Evolutionary conservation across 2,113 vertebrate species (phyloP).

Genomic region (Nothobranchius kuhntae): DNA sequence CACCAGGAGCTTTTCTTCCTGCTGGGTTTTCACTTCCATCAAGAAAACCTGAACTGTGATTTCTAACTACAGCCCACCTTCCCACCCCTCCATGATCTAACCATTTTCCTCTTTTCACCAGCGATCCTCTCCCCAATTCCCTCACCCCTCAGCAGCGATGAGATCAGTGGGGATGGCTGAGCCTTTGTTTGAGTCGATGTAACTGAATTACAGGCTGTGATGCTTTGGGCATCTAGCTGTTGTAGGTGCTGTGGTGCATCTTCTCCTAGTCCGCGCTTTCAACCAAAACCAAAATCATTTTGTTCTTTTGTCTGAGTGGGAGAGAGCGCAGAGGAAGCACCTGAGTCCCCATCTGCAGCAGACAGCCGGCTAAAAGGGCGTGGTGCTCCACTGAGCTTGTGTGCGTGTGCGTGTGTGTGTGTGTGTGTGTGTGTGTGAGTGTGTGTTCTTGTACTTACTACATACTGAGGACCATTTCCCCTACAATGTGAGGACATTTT

Average conservation of each 20-base stretch:
- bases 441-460: slow-evolving; percentile 1
- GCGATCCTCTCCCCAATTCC: slow-evolving; percentile 3
- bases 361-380: slow-evolving; percentile 78
- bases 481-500: too few relatives aligned
- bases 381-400: slow-evolving; percentile 67
- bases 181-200: slow-evolving; percentile 75
- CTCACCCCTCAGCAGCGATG: slow-evolving; percentile 25
- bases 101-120: slow-evolving; percentile 4
- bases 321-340: slow-evolving; percentile 23
- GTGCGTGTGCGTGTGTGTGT: slow-evolving; percentile 9
- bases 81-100: background rate
- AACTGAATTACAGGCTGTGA: slow-evolving; percentile 72
- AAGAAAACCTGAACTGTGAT: slow-evolving; percentile 4
- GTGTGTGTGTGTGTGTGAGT: slow-evolving; percentile 61
- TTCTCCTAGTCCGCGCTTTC: slow-evolving; percentile 28
- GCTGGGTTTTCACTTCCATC: background rate
- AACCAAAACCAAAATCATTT: background rate
- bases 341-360: slow-evolving; percentile 77
- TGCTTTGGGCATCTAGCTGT: slow-evolving; percentile 47
- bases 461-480: too few relatives aligned
- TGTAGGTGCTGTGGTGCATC: slow-evolving; percentile 36
- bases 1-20: background rate
- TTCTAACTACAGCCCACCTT: slow-evolving; percentile 9
- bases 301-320: slow-evolving; percentile 25
- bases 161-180: slow-evolving; percentile 55